phyloP scores from a whole-genome alignment of 2,797 vertebrate genomes.

The Podargus strigoides region DNA sequence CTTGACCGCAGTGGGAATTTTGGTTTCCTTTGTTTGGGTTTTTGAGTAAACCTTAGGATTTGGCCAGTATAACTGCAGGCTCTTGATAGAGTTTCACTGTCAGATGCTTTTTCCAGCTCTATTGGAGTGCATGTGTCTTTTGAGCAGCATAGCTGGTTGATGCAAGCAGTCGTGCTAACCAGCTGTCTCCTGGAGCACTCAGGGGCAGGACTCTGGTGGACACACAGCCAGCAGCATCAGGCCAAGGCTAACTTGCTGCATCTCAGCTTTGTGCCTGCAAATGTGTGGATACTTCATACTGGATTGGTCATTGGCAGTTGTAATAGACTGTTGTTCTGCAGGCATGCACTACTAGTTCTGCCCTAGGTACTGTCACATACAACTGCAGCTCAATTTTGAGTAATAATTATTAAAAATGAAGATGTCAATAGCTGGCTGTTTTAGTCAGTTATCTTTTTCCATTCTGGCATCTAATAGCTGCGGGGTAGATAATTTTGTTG shows the following conservation, averaged over 20 bases:
- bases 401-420: neutral
- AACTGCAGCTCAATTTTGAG: neutral
- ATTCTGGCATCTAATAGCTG: neutral
- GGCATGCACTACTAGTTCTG: neutral
- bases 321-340: neutral
- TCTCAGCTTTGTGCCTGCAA: neutral
- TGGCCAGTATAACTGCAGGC: neutral
- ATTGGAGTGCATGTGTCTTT: neutral
- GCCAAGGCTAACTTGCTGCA: neutral
- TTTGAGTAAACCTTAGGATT: neutral
- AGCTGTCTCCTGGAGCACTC: too few relatives aligned
- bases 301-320: neutral
- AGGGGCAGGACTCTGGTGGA: too few relatives aligned
- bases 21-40: neutral
- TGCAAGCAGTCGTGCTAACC: neutral
- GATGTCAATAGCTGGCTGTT: neutral
- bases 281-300: fast-evolving
- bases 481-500: neutral
- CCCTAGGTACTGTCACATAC: fast-evolving
- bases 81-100: neutral
- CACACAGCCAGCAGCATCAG: neutral
- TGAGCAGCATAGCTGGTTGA: neutral
- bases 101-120: neutral
- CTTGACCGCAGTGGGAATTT: neutral
- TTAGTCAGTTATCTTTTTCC: neutral